A percentile compares a stretch with the other conserved stretches of the same genome.
These are phyloP conservation scores for Cantharis rufa DNA, from an alignment of 2,888 invertebrate species.

Conservation along the genomic window DNA sequence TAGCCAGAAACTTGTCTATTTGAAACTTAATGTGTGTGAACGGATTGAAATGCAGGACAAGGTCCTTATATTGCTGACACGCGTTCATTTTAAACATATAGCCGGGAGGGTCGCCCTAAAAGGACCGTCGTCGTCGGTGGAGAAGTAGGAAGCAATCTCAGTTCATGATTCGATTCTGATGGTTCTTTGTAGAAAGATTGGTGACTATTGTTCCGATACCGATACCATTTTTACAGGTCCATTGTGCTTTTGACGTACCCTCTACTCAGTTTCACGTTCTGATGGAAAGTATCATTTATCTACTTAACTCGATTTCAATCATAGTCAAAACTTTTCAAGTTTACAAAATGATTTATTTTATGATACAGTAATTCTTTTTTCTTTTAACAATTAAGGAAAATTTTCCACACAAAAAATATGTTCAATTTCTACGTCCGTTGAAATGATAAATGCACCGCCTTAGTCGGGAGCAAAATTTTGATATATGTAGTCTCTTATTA, in stretches of 20 bases:
- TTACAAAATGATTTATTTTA: constrained; percentile 39
- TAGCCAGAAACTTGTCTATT: constrained; percentile 18
- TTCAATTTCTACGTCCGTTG: constrained; percentile 26
- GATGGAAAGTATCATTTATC: constrained; percentile 45
- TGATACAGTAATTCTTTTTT: constrained; percentile 8
- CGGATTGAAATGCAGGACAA: constrained; percentile 25
- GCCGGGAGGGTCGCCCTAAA: not conserved
- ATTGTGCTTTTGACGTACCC: constrained; percentile 39
- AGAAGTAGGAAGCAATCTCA: constrained; percentile 21
- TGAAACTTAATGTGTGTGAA: constrained; percentile 28
- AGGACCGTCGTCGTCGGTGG: not conserved
- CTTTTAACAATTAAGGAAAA: constrained; percentile 28
- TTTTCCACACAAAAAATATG: constrained; percentile 21
- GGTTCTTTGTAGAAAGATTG: constrained; percentile 42
- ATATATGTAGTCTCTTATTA: constrained; percentile 42
- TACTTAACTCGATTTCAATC: constrained; percentile 50
- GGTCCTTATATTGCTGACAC: constrained; percentile 20
- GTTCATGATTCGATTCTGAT: constrained; percentile 44
- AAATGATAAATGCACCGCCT: constrained; percentile 21
- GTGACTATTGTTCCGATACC: constrained; percentile 40
- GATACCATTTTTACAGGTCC: constrained; percentile 42
- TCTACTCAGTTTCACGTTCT: constrained; percentile 23
- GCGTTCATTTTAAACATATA: constrained; percentile 16
- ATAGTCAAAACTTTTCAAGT: constrained; percentile 41
- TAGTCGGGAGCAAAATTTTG: constrained; percentile 32